Evolutionary conservation across 2,888 invertebrate genomes (phyloP), one percentile per base, ranked within the genome.

Genomic region (Branchipolynoe longqiensis): DNA sequence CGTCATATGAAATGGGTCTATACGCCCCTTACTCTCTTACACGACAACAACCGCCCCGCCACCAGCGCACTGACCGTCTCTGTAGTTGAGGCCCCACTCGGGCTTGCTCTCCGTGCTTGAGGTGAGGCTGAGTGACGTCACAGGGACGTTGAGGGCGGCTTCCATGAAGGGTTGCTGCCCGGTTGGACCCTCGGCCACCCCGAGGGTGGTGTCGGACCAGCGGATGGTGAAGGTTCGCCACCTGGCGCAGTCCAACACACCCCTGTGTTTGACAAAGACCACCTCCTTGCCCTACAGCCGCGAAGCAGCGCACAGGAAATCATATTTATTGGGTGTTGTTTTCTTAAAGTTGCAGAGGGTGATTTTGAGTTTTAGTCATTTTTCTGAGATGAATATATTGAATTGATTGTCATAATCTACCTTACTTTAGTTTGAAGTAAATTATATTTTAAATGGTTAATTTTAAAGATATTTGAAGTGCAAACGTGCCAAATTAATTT

Each of bases 21-120:
- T n/a, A n/a, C n/a, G n/a, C n/a, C n/a, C n/a, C n/a, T n/a, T n/a
- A n/a, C n/a, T n/a, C n/a, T n/a, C n/a, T n/a, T n/a, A n/a, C n/a
- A n/a, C n/a, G n/a, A n/a, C n/a, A n/a, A n/a, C n/a, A n/a, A n/a
- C n/a, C n/a, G n/a, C n/a, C n/a, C n/a, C n/a, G n/a, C n/a, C n/a
- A n/a, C n/a, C n/a, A n/a, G n/a, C n/a, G n/a, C n/a, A n/a, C 36
- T 2, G 3, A 69, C 69, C 69, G 1, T 69, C n/a, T 0, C 1
- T 18, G 38, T 69, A 69, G 38, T 69, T n/a, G 3, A 69, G 22
- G 14, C 36, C 69, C 69, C 69, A 69, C 38, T 69, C 69, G 22
- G 69, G 69, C 12, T 69, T 12, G 69, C 69, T 69, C 36, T 38
- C 38, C 69, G 12, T 0, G 4, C 4, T 14, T 14, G 69, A 33